Evolutionary conservation across 1,140 invertebrate species (phyloP), one percentile per base, ranked within the genome.

Genomic region (Achroia grisella): DNA sequence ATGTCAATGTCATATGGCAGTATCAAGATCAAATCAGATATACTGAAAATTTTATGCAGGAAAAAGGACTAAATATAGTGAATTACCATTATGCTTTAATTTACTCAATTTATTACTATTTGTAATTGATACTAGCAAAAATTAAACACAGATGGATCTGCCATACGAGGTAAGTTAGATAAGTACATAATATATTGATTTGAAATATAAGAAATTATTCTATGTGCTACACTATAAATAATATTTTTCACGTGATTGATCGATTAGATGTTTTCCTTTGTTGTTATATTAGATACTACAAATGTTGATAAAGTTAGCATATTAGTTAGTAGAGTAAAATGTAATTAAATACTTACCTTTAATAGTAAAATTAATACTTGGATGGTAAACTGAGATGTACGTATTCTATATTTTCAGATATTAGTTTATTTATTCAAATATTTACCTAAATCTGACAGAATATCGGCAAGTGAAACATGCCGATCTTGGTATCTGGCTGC

Each of bases 371-470:
- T n/a, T n/a, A n/a, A n/a, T n/a, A n/a, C n/a, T n/a, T n/a, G n/a
- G n/a, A n/a, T n/a, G n/a, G n/a, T n/a, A n/a, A 23, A 23, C 6
- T 3, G 1, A n/a, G 13, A 31, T 11, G 10, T 23, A 9, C 15
- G 34, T 46, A 35, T 43, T 63, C 44, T 13, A 5, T 40, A 9
- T 49, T 87, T 79, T 34, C 74, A 91, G 90, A 86, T 91, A 35
- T 78, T 91, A 43, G 82, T 89, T 30, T 86, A 90, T 48, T 86
- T 91, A 50, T 89, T 90, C 57, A 88, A 89, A 57, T 90, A 88
- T 67, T 69, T 91, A 48, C 83, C 88, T 17, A 86, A 87, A 52
- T 82, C 89, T 5, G 90, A 91, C 50, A 70, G 89, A 54, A 85
- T 88, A 62, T 69, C 83, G 14, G 90, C 89, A 28, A 88, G 88